These are phyloP conservation scores for Thermophis baileyi DNA, from an alignment of 2,113 vertebrate species.

Conservation along the genomic window DNA sequence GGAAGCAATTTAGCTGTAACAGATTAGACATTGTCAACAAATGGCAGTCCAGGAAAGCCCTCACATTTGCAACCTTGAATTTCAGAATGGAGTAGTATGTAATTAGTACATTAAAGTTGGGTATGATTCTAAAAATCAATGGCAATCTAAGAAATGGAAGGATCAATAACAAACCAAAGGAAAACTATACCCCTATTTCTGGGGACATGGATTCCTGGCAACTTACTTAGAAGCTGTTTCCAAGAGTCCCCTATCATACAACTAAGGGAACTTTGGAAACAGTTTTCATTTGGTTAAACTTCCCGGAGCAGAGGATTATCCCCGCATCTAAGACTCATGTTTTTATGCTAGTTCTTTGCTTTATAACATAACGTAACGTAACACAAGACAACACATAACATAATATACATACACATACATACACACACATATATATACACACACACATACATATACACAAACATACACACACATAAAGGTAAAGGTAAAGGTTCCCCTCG, in stretches of 20 bases:
- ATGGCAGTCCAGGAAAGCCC: background rate
- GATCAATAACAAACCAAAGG: background rate
- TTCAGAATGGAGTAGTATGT: background rate
- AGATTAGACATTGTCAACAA: background rate
- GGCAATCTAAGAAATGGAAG: background rate
- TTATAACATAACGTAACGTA: background rate
- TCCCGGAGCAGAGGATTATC: background rate
- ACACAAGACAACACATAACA: too few species aligned
- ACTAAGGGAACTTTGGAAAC: background rate
- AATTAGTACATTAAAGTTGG: background rate
- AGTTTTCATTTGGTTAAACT: background rate
- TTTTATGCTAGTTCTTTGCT: background rate
- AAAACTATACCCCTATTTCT: background rate
- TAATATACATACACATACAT: background rate
- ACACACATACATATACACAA: too few species aligned
- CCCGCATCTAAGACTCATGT: background rate
- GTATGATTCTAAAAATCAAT: background rate
- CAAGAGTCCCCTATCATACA: background rate
- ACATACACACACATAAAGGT: background rate
- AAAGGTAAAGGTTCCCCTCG: background rate
- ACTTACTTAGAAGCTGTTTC: background rate
- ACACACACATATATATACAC: too few species aligned
- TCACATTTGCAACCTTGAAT: background rate
- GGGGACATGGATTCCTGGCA: background rate
- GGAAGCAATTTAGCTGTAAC: background rate